These are phyloP conservation scores for Pimephales promelas DNA, from an alignment of 2,113 vertebrate genomes.

Conservation along the genomic window DNA sequence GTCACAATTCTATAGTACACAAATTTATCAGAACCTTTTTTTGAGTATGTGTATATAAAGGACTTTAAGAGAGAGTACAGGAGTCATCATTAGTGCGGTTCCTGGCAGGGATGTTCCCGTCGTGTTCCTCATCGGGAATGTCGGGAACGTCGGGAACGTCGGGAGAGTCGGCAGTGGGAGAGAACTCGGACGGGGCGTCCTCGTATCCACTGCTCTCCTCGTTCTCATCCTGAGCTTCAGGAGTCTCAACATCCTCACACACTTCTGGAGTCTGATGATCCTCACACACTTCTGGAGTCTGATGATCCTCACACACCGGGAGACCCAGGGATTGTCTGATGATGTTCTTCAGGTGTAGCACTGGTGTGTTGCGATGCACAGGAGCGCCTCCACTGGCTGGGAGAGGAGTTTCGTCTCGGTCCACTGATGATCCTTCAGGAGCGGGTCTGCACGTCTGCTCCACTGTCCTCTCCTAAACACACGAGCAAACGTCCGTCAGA, in stretches of 20 bases:
- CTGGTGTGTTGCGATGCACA: constrained; percentile 44
- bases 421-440: constrained; percentile 54
- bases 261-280: too few species aligned
- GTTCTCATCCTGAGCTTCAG: constrained; percentile 57
- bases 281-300: background rate
- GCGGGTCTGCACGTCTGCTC: background rate
- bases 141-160: constrained; percentile 4
- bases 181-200: constrained; percentile 73
- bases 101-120: background rate
- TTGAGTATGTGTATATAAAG: background rate
- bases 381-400: background rate
- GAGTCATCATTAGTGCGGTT: constrained; percentile 47
- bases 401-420: background rate
- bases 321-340: background rate
- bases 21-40: background rate
- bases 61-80: constrained; percentile 53
- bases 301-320: background rate
- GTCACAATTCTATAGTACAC: background rate
- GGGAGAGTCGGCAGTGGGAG: constrained; percentile 52
- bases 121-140: constrained; percentile 44
- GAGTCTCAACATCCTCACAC: background rate
- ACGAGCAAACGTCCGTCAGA: too few species aligned
- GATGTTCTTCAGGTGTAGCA: background rate
- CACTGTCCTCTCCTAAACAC: background rate
- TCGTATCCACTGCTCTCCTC: constrained; percentile 76